Evolutionary conservation across 2,113 vertebrate genomes (phyloP), one percentile per base, ranked within the genome.

Genomic region (Zonotrichia leucophrys): DNA sequence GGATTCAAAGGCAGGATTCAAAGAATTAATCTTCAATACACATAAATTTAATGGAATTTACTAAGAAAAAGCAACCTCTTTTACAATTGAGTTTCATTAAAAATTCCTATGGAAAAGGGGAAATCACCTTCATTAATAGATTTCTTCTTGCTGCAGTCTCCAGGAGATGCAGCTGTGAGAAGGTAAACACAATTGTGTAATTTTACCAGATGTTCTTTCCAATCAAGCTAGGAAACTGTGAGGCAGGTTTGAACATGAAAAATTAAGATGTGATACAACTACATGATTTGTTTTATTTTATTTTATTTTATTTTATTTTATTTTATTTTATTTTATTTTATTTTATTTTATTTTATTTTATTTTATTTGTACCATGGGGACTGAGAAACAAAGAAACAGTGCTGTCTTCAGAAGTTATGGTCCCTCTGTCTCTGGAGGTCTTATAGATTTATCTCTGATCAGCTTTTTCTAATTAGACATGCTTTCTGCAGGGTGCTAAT

Each of bases 401-500:
- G 11, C 5, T 89, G 6, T 9, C n/a, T 15, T 17, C 12, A 31
- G 20, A 42, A 0, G 6, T 3, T 69, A 22, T 39, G 5, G 15
- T 33, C 2, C 11, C 11, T 79, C 23, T 4, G 11, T 7, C 7
- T 4, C 9, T 50, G 24, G 41, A 60, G 8, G 10, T 39, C 5
- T 20, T 82, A 37, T 37, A 37, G n/a, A 23, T 12, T 33, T 63
- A 41, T 39, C 12, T 17, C 12, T 53, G 24, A 46, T 55, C 5
- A 62, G 2, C 8, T 50, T 75, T 23, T 42, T 42, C 11, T 55
- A 39, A 19, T 52, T 25, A 88, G 12, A 47, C 6, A 15, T 17
- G 2, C 2, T 59, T 84, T 68, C 33, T 3, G 0, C 12, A 42
- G 15, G 3, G 1, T 75, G 10, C 20, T n/a, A 64, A 27, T 15